phyloP scores from a whole-genome alignment of 1,140 invertebrate species.

The Trachelipus rathkii region DNA sequence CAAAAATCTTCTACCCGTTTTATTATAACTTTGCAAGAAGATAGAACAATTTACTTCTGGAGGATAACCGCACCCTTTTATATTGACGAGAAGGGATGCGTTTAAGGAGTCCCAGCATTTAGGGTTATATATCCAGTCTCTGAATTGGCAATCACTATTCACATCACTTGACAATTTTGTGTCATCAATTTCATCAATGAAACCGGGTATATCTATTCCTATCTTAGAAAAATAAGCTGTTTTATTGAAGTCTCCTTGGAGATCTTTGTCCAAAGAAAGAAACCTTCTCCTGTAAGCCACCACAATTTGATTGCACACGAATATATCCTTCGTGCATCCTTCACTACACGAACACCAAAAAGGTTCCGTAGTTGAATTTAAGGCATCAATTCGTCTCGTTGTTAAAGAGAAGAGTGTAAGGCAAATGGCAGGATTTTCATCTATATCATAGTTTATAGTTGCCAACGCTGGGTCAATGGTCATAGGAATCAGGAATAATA shows the following conservation, averaged over 20 bases:
- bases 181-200: not conserved
- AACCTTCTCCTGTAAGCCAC: slow-evolving; percentile 63
- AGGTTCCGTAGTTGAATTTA: slow-evolving; percentile 66
- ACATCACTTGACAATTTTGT: not conserved
- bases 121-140: not conserved
- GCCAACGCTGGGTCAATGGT: slow-evolving; percentile 83
- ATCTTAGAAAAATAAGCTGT: not conserved
- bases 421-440: slow-evolving; percentile 76
- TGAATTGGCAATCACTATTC: not conserved
- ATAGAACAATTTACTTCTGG: slow-evolving; percentile 80
- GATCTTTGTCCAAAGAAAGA: slow-evolving; percentile 8
- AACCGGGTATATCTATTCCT: not conserved
- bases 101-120: slow-evolving; percentile 34
- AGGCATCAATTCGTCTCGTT: slow-evolving; percentile 62
- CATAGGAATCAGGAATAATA: slow-evolving; percentile 83
- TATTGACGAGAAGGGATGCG: slow-evolving; percentile 70
- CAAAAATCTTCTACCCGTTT: slow-evolving; percentile 64
- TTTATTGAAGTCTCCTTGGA: not conserved
- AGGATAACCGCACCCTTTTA: slow-evolving; percentile 84
- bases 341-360: slow-evolving; percentile 78
- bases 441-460: slow-evolving; percentile 77
- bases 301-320: slow-evolving; percentile 64
- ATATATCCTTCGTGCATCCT: slow-evolving; percentile 67
- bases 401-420: slow-evolving; percentile 56
- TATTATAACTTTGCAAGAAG: slow-evolving; percentile 71